phyloP scores from a whole-genome alignment of 2,888 invertebrate species.

The Achlya flavicornis region DNA sequence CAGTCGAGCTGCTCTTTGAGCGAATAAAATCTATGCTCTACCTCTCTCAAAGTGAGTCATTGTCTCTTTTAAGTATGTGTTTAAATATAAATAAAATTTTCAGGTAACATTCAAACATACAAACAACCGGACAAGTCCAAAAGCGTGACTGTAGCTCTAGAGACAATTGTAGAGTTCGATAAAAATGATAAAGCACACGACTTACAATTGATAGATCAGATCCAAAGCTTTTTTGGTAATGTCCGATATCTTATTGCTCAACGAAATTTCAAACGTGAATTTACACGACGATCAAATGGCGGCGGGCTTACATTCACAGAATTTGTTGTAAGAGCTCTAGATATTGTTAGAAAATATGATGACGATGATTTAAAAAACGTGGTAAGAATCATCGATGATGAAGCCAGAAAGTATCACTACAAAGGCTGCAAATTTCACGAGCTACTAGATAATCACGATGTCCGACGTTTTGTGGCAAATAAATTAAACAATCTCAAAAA shows the following conservation, averaged over 20 bases:
- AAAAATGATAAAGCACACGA: conserved; percentile 42
- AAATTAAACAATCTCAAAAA: conserved; percentile 37
- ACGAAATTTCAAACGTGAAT: neutral
- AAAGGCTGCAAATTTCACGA: conserved; percentile 48
- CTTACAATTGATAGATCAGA: conserved; percentile 43
- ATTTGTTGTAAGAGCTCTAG: conserved; percentile 44
- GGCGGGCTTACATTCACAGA: conserved; percentile 41
- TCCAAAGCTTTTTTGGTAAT: conserved; percentile 45
- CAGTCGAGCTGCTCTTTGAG: too few species aligned
- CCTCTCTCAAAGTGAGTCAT: too few species aligned
- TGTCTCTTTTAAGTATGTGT: neutral
- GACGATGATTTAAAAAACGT: conserved; percentile 50
- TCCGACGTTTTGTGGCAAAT: conserved; percentile 36
- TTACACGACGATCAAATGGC: conserved; percentile 12
- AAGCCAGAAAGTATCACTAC: conserved; percentile 49
- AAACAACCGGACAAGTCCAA: conserved; percentile 31
- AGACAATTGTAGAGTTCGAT: conserved; percentile 60
- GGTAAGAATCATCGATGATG: conserved; percentile 37
- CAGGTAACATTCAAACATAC: conserved; percentile 18
- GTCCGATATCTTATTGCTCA: conserved; percentile 38
- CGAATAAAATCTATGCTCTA: too few species aligned
- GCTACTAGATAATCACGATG: conserved; percentile 32
- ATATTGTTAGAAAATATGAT: conserved; percentile 39
- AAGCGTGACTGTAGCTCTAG: conserved; percentile 55
- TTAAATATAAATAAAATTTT: conserved; percentile 15